Evolutionary conservation across 64 coral and sea anemone species (phyloP).

Genomic region (Orbicella faveolata): DNA sequence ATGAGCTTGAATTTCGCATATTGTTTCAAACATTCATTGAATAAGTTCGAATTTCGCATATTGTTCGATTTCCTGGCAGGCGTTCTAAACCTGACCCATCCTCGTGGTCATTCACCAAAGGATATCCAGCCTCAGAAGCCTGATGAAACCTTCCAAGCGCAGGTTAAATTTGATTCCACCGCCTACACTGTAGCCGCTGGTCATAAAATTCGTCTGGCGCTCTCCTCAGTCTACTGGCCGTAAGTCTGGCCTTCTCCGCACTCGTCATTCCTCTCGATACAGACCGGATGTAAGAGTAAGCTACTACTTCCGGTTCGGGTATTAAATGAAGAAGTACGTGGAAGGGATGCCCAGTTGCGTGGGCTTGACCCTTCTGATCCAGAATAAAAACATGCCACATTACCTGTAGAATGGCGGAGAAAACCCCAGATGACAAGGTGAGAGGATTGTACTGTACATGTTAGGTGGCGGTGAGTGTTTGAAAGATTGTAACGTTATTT

Average conservation of each 20-base stretch:
- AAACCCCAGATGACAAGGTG: slow-evolving; percentile 50
- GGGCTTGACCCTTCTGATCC: slow-evolving; percentile 22
- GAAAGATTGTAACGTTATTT: too few species aligned
- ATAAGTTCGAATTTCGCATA: neutral
- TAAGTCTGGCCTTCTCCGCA: slow-evolving; percentile 76
- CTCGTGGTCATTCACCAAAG: slow-evolving; percentile 44
- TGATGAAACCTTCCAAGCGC: slow-evolving; percentile 36
- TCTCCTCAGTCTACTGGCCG: slow-evolving; percentile 78
- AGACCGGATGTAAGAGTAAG: slow-evolving; percentile 45
- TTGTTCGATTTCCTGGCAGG: slow-evolving; percentile 42
- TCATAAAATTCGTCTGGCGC: slow-evolving; percentile 69
- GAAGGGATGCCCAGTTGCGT: slow-evolving; percentile 35
- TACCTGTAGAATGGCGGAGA: slow-evolving; percentile 40
- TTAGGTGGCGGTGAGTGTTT: too few species aligned
- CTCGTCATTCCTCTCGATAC: slow-evolving; percentile 38
- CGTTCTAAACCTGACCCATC: slow-evolving; percentile 69
- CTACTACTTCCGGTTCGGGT: slow-evolving; percentile 60
- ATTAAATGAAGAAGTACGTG: neutral
- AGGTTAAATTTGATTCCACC: slow-evolving; percentile 54
- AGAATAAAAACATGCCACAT: neutral
- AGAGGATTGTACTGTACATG: neutral
- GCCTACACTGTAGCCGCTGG: slow-evolving; percentile 60
- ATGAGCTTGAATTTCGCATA: too few species aligned
- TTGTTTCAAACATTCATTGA: too few species aligned
- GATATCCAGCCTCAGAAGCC: slow-evolving; percentile 37